phyloP scores from a whole-genome alignment of 2,888 invertebrate genomes.

The Andrena bucephala region DNA sequence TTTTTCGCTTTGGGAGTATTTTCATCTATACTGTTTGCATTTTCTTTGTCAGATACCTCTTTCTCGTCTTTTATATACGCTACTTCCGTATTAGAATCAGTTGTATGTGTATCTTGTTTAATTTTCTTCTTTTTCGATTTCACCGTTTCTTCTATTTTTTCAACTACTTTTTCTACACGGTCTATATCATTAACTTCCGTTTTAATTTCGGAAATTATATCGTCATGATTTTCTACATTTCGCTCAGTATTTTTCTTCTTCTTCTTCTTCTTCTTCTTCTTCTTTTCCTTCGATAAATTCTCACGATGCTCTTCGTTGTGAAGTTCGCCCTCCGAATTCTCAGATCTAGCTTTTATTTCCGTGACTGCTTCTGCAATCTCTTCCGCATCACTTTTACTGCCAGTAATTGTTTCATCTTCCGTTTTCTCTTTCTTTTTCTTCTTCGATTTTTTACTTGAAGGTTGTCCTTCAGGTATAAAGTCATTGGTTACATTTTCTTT shows the following conservation, averaged over 20 bases:
- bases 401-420: slow-evolving; percentile 21
- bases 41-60: slow-evolving; percentile 59
- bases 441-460: slow-evolving; percentile 23
- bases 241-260: slow-evolving; percentile 27
- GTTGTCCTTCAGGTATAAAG: slow-evolving; percentile 25
- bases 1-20: slow-evolving; percentile 23
- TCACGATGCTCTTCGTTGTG: neutral
- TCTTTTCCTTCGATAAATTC: slow-evolving; percentile 12
- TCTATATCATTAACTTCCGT: neutral
- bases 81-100: neutral
- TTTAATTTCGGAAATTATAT: neutral
- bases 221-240: neutral
- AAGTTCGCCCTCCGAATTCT: neutral
- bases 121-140: slow-evolving; percentile 18
- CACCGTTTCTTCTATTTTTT: slow-evolving; percentile 20
- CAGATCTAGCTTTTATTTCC: neutral
- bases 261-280: slow-evolving; percentile 37
- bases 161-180: neutral
- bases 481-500: slow-evolving; percentile 7
- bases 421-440: slow-evolving; percentile 63
- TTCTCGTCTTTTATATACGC: neutral
- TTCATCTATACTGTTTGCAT: slow-evolving; percentile 13
- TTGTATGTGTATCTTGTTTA: slow-evolving; percentile 16
- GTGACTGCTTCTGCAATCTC: slow-evolving; percentile 3
- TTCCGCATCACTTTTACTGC: slow-evolving; percentile 15